Evolutionary conservation across 2,888 invertebrate species (phyloP).

Genomic region (Lasioglossum malachurum): DNA sequence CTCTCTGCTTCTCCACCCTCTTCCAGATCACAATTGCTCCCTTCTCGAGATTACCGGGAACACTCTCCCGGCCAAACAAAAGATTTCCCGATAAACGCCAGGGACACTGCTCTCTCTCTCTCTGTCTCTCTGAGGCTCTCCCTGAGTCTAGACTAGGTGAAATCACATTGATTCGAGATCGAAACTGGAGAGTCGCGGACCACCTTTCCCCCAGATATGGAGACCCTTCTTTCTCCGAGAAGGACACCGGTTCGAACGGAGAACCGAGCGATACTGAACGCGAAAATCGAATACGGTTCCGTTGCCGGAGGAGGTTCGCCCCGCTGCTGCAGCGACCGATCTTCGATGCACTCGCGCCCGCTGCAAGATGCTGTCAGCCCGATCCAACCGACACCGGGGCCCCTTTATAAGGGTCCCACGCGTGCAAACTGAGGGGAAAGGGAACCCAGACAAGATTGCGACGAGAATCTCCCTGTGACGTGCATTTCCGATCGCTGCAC

Average conservation of each 20-base stretch:
- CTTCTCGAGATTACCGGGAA: constrained; percentile 12
- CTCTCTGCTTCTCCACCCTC: neutral
- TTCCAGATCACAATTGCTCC: neutral
- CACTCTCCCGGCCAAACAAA: neutral
- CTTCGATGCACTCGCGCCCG: constrained; percentile 71
- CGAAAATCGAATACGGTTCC: neutral
- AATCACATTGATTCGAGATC: neutral
- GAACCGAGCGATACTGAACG: neutral
- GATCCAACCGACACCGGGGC: constrained; percentile 51
- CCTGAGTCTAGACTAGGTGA: neutral
- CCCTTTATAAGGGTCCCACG: constrained; percentile 64
- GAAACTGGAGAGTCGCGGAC: neutral
- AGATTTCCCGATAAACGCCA: neutral
- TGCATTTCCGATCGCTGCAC: neutral
- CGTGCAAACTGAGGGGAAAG: neutral
- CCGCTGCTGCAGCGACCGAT: neutral
- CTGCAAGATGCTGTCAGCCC: constrained; percentile 78
- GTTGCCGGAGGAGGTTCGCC: neutral
- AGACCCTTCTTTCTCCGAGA: neutral
- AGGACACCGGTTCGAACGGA: neutral
- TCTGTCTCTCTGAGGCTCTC: neutral
- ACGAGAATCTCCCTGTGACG: neutral
- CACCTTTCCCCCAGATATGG: neutral
- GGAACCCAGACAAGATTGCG: neutral
- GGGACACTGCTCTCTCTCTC: neutral